Evolutionary conservation across 2,113 vertebrate species (phyloP), one percentile per base, ranked within the genome.

Genomic region (Gila orcuttii): DNA sequence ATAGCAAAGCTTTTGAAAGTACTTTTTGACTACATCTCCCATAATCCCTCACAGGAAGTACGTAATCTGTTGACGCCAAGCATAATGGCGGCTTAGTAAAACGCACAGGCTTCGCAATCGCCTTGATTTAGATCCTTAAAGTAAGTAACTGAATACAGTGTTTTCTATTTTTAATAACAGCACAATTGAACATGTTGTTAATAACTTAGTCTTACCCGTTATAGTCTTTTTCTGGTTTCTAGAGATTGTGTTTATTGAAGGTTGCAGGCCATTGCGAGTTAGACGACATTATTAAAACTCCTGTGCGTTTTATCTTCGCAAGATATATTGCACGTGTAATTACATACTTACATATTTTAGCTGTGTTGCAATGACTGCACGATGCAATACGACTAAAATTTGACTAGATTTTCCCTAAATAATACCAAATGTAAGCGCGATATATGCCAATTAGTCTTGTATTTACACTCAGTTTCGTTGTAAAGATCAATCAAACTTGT

Each of bases 41-140:
- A 94, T 3, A 50, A 59, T 62, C 21, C 75, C 10, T 55, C 64
- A 42, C 57, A 15, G 45, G n/a, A 90, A 86, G 0, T 87, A 0
- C 36, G 79, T 85, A 57, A 39, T 31, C 4, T 86, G 69, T 86
- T 84, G 1, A 47, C 59, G 71, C 75, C 23, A 31, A 59, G 12
- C 42, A 85, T 75, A 15, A 94, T 94, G 93, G 92, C 89, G 91
- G 91, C 91, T 86, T 80, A 79, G 90, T 94, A 83, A 94, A 94
- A 89, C 94, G 93, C 86, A 86, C 19, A 80, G 19, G 60, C 36
- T 45, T 86, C 90, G 90, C 57, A 87, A 77, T 50, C 59, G 36
- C 15, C 50, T 79, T 47, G 28, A 82, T 76, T 85, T 64, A 69
- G 47, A 73, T n/a, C 4, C 69, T 19, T 50, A 13, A 89, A 81